Evolutionary conservation across 2,797 vertebrate genomes (phyloP).

Genomic region (Neoniphon sammara): DNA sequence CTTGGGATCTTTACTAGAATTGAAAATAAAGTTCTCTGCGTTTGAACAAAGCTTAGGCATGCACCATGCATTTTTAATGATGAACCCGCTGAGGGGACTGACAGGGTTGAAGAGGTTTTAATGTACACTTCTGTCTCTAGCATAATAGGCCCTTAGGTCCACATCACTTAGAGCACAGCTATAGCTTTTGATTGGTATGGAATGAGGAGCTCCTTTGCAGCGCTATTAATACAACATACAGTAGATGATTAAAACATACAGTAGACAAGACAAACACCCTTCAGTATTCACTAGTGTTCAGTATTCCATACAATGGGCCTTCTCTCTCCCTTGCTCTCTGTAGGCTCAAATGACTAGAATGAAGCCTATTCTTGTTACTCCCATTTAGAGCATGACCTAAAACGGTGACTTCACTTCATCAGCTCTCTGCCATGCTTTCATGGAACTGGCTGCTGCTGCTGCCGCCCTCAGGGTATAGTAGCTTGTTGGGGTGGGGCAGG

Average conservation of each 20-base stretch:
- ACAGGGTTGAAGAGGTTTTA: neutral
- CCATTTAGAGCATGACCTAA: slow-evolving; percentile 74
- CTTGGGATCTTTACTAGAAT: no score
- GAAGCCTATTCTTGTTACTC: slow-evolving; percentile 77
- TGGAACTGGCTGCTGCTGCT: slow-evolving; percentile 39
- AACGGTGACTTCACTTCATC: slow-evolving; percentile 81
- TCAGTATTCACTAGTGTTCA: slow-evolving; percentile 45
- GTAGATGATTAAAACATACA: slow-evolving; percentile 61
- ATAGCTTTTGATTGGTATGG: slow-evolving; percentile 20
- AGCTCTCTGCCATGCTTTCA: slow-evolving; percentile 58
- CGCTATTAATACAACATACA: slow-evolving; percentile 43
- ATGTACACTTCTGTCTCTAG: slow-evolving; percentile 10
- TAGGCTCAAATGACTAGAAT: slow-evolving; percentile 70
- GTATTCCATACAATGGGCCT: slow-evolving; percentile 59
- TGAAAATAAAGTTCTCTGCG: no score
- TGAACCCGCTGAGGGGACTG: no score
- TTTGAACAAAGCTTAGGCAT: no score
- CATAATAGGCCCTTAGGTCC: neutral
- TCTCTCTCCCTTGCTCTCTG: slow-evolving; percentile 28
- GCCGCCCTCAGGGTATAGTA: slow-evolving; percentile 40
- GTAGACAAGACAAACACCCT: slow-evolving; percentile 50
- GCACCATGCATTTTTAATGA: no score
- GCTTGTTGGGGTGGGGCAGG: slow-evolving; percentile 57
- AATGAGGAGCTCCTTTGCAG: slow-evolving; percentile 37
- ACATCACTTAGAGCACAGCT: neutral